Conservation (phyloP, 2,113 vertebrate genomes). For the Zapus hudsonius region DNA sequence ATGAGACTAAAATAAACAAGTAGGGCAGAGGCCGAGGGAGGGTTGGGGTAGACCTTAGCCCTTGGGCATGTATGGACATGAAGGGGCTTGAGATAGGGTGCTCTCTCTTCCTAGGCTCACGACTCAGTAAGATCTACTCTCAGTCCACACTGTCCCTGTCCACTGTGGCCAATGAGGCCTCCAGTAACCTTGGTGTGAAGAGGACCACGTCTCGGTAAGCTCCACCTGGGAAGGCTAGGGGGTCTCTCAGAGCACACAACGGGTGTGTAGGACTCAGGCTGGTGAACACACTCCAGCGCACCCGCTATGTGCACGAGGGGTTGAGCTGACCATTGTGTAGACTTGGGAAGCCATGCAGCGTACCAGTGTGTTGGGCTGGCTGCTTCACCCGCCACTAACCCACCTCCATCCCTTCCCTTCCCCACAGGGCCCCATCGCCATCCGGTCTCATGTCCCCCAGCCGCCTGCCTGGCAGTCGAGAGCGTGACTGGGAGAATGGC, state of each 20-base stretch:
- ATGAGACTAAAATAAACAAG: not conserved
- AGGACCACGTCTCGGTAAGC: conserved; percentile 83
- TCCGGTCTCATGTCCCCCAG: conserved; percentile 90
- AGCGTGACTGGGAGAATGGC: conserved; percentile 93
- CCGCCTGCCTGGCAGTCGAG: conserved; percentile 87
- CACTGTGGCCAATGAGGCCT: conserved; percentile 89
- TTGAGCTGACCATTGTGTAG: not conserved
- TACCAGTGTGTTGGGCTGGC: rapidly evolving
- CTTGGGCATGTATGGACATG: rapidly evolving
- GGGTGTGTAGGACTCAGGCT: not conserved
- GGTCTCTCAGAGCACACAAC: rapidly evolving
- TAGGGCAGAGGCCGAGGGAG: too few relatives aligned
- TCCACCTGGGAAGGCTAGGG: rapidly evolving
- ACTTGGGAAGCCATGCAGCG: rapidly evolving
- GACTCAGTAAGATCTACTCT: conserved; percentile 93
- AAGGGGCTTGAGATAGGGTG: too few relatives aligned
- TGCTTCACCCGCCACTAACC: not conserved
- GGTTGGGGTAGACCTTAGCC: not conserved
- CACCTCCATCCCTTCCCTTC: too few relatives aligned
- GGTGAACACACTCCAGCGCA: rapidly evolving
- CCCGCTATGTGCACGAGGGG: not conserved
- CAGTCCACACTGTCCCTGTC: conserved; percentile 94
- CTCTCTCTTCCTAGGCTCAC: conserved; percentile 84
- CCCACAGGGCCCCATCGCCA: conserved; percentile 90
- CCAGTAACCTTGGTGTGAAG: conserved; percentile 84